phyloP scores from a whole-genome alignment of 2,113 vertebrate genomes.

The Pristiophorus japonicus region DNA sequence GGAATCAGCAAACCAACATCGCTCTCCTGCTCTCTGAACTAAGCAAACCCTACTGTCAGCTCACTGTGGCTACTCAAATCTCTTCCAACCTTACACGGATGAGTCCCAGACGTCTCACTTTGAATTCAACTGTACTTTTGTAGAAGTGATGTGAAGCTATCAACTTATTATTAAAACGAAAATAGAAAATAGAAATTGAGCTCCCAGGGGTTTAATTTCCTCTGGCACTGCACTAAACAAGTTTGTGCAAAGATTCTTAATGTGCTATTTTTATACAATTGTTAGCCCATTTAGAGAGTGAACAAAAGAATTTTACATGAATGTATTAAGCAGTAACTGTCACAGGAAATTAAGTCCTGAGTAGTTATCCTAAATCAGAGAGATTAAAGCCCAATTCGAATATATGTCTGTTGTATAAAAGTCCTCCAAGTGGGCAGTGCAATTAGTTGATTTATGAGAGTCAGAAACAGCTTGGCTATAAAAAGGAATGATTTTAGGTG shows the following conservation, averaged over 20 bases:
- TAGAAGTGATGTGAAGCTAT: not conserved
- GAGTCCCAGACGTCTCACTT: not conserved
- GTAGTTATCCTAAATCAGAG: not conserved
- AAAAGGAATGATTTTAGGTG: not conserved
- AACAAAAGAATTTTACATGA: not conserved
- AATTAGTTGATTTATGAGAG: constrained; percentile 44
- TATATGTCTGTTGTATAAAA: too few species aligned
- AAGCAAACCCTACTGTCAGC: not conserved
- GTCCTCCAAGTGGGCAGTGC: constrained; percentile 40
- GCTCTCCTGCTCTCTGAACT: not conserved
- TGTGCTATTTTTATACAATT: not conserved
- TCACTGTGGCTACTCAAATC: not conserved
- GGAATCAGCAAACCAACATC: not conserved
- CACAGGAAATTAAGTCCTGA: not conserved
- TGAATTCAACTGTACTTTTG: not conserved
- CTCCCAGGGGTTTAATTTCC: constrained; percentile 10
- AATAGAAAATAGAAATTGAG: not conserved
- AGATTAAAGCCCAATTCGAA: not conserved
- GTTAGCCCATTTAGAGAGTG: not conserved
- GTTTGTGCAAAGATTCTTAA: not conserved
- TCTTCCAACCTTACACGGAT: not conserved
- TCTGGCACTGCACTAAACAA: not conserved
- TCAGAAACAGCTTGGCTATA: not conserved
- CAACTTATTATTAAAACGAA: not conserved
- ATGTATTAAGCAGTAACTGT: not conserved